Base-by-base conservation (phyloP, 2,113 vertebrate species). In the Meleagris gallopavo region DNA sequence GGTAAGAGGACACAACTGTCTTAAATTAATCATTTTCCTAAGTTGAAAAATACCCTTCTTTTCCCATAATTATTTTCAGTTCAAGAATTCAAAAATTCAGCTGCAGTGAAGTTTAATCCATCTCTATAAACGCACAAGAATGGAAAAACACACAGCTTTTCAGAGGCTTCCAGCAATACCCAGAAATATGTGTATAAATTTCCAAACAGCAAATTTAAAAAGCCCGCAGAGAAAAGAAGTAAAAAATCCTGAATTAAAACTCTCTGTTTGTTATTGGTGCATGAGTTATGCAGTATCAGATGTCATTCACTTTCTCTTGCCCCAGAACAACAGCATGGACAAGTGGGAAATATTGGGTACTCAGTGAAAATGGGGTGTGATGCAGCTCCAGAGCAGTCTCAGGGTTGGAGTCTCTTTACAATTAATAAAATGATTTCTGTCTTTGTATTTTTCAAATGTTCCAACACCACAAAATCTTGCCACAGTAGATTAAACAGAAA, bases 41-140 rank as follows among this genome's bases (percentile, higher is more conserved):
- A 90, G 91, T 92, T 97, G 90, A 96, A 94, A 96, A 93, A 92
- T 92, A 46, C 70, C 65, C 82, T 89, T 69, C 86, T 81, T 85
- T 86, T 89, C 91, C 85, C 36, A 94, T 88, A 96, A 96, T 97
- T 93, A 92, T 96, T 95, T 96, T 94, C 86, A 91, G 81, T 84
- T 89, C 88, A 93, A 87, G 81, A 74, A 96, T 83, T 91, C 55
- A 89, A 89, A 96, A 96, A 96, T 86, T 91, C 77, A 93, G 36
- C 95, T 95, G 83, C 82, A 93, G 29, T 90, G 82, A 97, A 94
- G 94, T 92, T 95, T 67, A 90, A 95, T 88, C 80, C 88, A 48
- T 88, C 74, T 90, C 55, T 94, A 45, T 78, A 94, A 97, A 82
- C 75, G 77, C 74, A 79, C 45, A 93, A 89, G 67, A 96, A 91